A percentile compares a stretch with the other conserved stretches of the same genome.
Evolutionary conservation across 2,888 invertebrate species (phyloP).

Genomic region (Diplazon laetatorius): DNA sequence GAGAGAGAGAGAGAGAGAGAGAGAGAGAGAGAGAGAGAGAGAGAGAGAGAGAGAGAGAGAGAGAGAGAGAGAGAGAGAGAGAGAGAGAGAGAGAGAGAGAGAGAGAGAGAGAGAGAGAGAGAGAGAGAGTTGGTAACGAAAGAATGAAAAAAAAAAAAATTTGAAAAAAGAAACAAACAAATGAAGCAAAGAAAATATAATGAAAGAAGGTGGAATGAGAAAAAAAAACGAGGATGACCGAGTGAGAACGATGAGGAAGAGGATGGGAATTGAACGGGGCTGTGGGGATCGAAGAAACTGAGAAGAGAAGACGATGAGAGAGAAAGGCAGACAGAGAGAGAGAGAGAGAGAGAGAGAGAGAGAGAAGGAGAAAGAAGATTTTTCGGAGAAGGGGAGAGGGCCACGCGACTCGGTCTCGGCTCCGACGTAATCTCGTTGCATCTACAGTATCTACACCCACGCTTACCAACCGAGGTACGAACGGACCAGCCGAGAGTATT

Average conservation of each 20-base stretch:
- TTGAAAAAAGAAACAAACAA: conserved; percentile 1
- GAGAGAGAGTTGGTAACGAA: conserved; percentile 21
- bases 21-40: too few relatives aligned
- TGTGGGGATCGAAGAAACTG: too few relatives aligned
- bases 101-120: conserved; percentile 14
- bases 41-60: too few relatives aligned
- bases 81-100: conserved; percentile 27
- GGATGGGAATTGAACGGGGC: conserved; percentile 53
- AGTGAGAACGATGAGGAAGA: conserved; percentile 48
- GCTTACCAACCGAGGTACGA: conserved; percentile 71
- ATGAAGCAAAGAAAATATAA: conserved; percentile 6
- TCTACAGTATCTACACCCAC: conserved; percentile 77
- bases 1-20: too few relatives aligned
- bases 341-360: conserved; percentile 52
- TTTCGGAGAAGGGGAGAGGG: conserved; percentile 70
- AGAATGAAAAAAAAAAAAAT: conserved; percentile 30
- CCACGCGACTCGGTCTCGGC: conserved; percentile 76
- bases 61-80: too few relatives aligned
- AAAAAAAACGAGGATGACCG: conserved; percentile 41
- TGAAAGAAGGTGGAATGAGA: conserved; percentile 50
- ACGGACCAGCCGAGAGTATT: conserved; percentile 68
- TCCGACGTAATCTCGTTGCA: conserved; percentile 74
- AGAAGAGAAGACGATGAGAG: conserved; percentile 59
- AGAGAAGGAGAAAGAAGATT: conserved; percentile 42
- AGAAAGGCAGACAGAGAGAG: conserved; percentile 34